Evolutionary conservation across 2,113 vertebrate genomes (phyloP), one percentile per base, ranked within the genome.

Genomic region (Mandrillus leucophaeus): DNA sequence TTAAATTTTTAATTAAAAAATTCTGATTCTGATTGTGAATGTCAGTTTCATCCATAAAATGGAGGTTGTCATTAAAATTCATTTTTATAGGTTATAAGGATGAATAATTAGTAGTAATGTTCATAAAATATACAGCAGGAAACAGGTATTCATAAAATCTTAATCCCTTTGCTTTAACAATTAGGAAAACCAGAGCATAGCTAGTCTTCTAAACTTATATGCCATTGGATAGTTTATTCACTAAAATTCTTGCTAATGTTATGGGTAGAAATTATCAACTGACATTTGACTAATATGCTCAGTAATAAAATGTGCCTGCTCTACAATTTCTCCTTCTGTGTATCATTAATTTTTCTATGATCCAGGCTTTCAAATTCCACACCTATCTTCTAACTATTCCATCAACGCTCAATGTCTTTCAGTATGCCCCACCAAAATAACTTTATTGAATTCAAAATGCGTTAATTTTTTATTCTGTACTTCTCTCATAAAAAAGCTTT

Each of bases 381-480:
- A 72, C 18, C 57, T 32, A 50, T 83, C 43, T 72, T 93, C 72
- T 79, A n/a, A 86, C 52, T 86, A 80, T 75, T 81, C 70, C 8
- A 87, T 81, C 75, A 93, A 80, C 2, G 32, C 57, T 52, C 45
- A 93, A 68, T 79, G 50, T 91, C 55, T 59, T 81, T 82, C n/a
- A 72, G 43, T 76, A 84, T 5, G 20, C 6, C 14, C 66, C n/a
- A 23, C 13, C 66, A 91, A 84, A n/a, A 80, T 18, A 50, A 10
- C 10, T 73, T 90, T 32, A 87, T 43, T 87, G 43, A 85, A 92
- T 96, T 96, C 87, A 96, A 87, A 96, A 66, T 84, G 8, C n/a
- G 76, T 43, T 94, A 16, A 68, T 76, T 61, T 94, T 84, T 86
- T 50, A 87, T 83, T 89, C 72, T 93, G 8, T 82, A 52, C n/a